Conservation (phyloP, 2,797 vertebrate species). For the Hirundo rustica region DNA sequence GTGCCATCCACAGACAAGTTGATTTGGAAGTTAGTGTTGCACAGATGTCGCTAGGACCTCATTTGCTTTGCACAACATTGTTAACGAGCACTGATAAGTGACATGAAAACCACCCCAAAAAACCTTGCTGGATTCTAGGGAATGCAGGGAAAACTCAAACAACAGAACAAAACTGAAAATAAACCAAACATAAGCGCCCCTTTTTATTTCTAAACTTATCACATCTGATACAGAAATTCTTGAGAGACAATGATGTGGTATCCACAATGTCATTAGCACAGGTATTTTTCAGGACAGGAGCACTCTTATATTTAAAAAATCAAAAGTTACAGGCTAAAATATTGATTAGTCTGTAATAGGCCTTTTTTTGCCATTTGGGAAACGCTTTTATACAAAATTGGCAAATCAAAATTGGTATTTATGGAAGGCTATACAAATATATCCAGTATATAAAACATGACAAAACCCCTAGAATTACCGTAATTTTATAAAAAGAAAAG, state of each 20-base stretch:
- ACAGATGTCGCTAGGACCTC: background rate
- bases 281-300: background rate
- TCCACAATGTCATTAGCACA: background rate
- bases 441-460: background rate
- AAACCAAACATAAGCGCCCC: rapidly evolving
- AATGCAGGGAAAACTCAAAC: background rate
- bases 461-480: background rate
- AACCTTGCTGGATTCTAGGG: background rate
- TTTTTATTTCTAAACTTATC: background rate
- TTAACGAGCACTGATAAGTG: background rate
- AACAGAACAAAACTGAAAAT: background rate
- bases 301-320: background rate
- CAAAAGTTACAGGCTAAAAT: background rate
- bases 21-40: background rate
- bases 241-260: background rate
- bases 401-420: background rate
- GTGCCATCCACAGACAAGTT: background rate
- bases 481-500: background rate
- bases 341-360: background rate
- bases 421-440: background rate
- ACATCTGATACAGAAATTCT: background rate
- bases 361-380: background rate
- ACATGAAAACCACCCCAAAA: background rate
- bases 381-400: background rate
- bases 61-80: background rate